These are phyloP conservation scores for Enteromius treurensis DNA, from an alignment of 2,797 vertebrate genomes.

Conservation along the genomic window DNA sequence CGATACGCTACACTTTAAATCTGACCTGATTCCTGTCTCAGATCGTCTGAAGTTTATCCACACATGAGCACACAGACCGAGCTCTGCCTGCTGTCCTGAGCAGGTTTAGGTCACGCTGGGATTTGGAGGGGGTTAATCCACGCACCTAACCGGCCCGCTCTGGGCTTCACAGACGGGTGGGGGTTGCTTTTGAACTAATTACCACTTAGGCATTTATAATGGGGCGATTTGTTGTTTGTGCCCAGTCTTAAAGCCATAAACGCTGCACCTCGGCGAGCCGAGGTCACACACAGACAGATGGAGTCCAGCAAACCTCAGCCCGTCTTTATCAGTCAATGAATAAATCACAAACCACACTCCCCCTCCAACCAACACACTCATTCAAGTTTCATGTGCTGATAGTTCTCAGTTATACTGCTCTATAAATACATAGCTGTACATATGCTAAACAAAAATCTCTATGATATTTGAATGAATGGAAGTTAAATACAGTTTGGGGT, in stretches of 20 bases:
- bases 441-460: background rate
- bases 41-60: background rate
- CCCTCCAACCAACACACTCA: conserved; percentile 35
- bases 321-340: conserved; percentile 28
- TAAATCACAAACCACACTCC: conserved; percentile 18
- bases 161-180: conserved; percentile 42
- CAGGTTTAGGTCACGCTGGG: conserved; percentile 39
- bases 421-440: background rate
- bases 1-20: background rate
- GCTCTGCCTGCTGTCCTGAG: conserved; percentile 12
- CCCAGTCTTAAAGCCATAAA: conserved; percentile 69
- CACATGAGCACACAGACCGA: background rate
- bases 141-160: conserved; percentile 5
- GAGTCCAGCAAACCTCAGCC: conserved; percentile 38
- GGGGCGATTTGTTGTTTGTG: conserved; percentile 78
- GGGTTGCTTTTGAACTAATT: conserved; percentile 47
- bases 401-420: background rate
- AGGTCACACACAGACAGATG: conserved; percentile 50
- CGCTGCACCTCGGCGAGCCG: conserved; percentile 62
- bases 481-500: too few relatives aligned
- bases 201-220: conserved; percentile 62
- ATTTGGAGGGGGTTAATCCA: conserved; percentile 48
- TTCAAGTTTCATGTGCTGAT: conserved; percentile 31
- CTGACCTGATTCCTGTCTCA: background rate
- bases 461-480: background rate